phyloP scores from a whole-genome alignment of 1,140 invertebrate genomes.

The Ectropis grisescens region DNA sequence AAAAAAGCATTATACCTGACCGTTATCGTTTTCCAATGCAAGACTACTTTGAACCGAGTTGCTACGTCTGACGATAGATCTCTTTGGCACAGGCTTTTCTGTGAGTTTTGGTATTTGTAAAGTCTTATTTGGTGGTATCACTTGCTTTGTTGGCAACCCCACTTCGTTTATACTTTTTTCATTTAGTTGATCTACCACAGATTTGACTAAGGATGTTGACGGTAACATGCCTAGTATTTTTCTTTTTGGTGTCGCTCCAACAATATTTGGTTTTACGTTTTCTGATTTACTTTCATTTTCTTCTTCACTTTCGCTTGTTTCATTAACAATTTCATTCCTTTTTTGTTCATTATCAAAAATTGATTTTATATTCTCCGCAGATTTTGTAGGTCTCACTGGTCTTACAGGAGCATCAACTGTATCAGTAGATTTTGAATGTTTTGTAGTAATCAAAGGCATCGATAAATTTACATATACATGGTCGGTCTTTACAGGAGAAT shows the following conservation, averaged over 20 bases:
- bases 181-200: constrained; percentile 49
- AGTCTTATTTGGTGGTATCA: constrained; percentile 39
- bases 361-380: constrained; percentile 39
- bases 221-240: constrained; percentile 33
- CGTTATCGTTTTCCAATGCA: constrained; percentile 32
- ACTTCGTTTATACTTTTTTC: constrained; percentile 45
- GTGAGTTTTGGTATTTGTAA: constrained; percentile 60
- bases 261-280: constrained; percentile 47
- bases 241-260: constrained; percentile 54
- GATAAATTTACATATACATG: constrained; percentile 61
- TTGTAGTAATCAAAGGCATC: constrained; percentile 54
- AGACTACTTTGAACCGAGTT: constrained; percentile 51
- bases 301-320: constrained; percentile 18
- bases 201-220: constrained; percentile 53
- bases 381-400: constrained; percentile 43
- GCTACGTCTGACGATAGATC: constrained; percentile 44
- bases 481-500: constrained; percentile 40
- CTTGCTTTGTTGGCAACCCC: constrained; percentile 36
- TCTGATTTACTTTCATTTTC: constrained; percentile 20
- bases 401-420: constrained; percentile 44
- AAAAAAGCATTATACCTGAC: constrained; percentile 59
- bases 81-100: constrained; percentile 60
- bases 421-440: constrained; percentile 32
- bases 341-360: constrained; percentile 4
- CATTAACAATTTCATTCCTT: constrained; percentile 10